phyloP scores from a whole-genome alignment of 1,140 invertebrate genomes.

The Sminthurides bifidus region DNA sequence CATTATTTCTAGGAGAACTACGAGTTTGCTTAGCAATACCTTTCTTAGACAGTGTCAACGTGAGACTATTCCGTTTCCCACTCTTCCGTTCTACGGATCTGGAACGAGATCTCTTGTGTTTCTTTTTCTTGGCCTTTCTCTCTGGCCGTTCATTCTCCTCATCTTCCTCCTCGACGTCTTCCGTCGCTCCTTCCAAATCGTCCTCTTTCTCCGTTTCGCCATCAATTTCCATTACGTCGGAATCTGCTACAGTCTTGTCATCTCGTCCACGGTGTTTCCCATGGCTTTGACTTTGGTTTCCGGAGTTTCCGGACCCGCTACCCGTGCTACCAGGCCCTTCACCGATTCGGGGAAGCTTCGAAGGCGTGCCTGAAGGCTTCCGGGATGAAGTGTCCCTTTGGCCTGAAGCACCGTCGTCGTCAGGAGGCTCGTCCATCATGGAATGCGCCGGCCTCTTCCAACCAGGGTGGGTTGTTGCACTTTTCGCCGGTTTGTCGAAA shows the following conservation, averaged over 20 bases:
- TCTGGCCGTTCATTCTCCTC: too few species aligned
- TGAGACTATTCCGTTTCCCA: not conserved
- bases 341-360: constrained; percentile 17
- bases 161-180: too few species aligned
- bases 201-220: too few species aligned
- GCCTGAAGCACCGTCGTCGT: constrained; percentile 23
- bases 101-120: too few species aligned
- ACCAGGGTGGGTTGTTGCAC: constrained; percentile 15
- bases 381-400: constrained; percentile 5
- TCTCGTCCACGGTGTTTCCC: not conserved
- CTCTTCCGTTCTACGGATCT: too few species aligned
- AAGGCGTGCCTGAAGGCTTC: constrained; percentile 15
- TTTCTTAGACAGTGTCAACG: not conserved
- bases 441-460: constrained; percentile 24
- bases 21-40: not conserved
- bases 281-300: too few species aligned
- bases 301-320: not conserved
- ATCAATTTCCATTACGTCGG: too few species aligned
- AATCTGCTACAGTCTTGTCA: too few species aligned
- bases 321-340: not conserved
- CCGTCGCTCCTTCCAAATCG: too few species aligned
- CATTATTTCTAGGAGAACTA: not conserved
- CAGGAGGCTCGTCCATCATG: constrained; percentile 30
- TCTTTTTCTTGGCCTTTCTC: not conserved
- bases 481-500: constrained; percentile 33